Percentiles rank a stretch among this genome's conserved stretches.
phyloP scores from a whole-genome alignment of 2,888 invertebrate species.

The Pogonocherus hispidulus region DNA sequence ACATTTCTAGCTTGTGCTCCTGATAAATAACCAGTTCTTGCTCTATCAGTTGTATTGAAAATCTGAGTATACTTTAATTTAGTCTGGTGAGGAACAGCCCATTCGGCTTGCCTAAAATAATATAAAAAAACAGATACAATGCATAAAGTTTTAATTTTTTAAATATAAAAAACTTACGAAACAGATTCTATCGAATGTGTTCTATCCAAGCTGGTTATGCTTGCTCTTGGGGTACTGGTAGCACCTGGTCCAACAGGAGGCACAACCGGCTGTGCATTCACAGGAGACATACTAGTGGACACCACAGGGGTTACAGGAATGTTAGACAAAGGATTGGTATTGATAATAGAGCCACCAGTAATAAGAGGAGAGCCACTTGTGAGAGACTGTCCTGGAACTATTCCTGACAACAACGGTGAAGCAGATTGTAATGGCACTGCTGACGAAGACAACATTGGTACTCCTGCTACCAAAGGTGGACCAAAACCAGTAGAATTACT shows the following conservation, averaged over 20 bases:
- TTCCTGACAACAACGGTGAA: conserved; percentile 26
- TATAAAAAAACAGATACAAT: not conserved
- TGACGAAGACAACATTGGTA: conserved; percentile 27
- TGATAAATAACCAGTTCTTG: conserved; percentile 88
- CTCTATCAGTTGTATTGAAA: conserved; percentile 92
- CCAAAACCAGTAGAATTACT: conserved; percentile 22
- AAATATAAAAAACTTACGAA: conserved; percentile 63
- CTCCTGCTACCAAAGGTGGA: conserved; percentile 22
- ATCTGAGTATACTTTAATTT: conserved; percentile 94
- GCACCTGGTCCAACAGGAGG: conserved; percentile 58
- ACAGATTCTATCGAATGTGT: conserved; percentile 66
- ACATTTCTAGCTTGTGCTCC: conserved; percentile 94
- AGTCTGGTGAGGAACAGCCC: conserved; percentile 88
- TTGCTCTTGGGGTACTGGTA: conserved; percentile 66
- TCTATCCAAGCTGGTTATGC: conserved; percentile 67
- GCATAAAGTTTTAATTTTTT: not conserved
- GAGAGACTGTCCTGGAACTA: conserved; percentile 54
- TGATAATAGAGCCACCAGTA: conserved; percentile 59
- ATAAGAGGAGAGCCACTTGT: conserved; percentile 53
- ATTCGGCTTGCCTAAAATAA: conserved; percentile 75
- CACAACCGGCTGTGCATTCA: conserved; percentile 16
- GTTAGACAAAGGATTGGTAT: conserved; percentile 26
- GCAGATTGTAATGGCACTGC: conserved; percentile 14
- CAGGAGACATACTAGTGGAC: conserved; percentile 39
- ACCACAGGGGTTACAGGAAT: conserved; percentile 26